These are phyloP conservation scores for Catharus minimus DNA, from an alignment of 2,113 vertebrate genomes.

Conservation along the genomic window DNA sequence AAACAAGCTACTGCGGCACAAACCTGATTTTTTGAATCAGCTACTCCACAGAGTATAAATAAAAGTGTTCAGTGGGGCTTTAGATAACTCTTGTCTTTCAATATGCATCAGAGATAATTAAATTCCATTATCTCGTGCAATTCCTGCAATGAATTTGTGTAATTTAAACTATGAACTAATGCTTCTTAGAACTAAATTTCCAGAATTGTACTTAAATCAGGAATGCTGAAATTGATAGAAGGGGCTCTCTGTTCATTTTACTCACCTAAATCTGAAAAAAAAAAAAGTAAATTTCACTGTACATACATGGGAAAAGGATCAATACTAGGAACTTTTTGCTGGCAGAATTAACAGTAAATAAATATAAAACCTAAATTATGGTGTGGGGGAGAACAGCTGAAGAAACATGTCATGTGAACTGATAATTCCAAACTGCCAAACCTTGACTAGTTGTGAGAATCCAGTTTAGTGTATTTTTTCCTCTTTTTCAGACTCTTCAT, in stretches of 20 bases:
- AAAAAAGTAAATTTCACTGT: background rate
- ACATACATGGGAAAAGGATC: background rate
- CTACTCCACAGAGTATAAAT: background rate
- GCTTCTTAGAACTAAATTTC: background rate
- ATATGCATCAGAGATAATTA: background rate
- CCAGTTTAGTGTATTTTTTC: background rate
- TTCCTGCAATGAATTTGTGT: background rate
- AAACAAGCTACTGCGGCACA: fast-evolving
- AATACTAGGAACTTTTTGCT: background rate
- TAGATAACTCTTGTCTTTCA: background rate
- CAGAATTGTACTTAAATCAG: background rate
- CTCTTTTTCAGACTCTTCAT: background rate
- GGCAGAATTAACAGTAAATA: background rate
- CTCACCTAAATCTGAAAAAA: background rate
- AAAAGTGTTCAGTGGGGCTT: background rate
- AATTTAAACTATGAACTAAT: background rate
- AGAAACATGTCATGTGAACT: background rate
- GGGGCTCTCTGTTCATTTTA: background rate
- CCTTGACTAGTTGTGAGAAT: background rate
- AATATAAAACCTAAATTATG: background rate
- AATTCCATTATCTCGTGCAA: background rate
- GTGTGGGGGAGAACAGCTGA: background rate
- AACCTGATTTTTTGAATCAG: background rate
- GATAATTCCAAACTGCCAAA: background rate
- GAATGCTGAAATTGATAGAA: background rate